Conservation (phyloP, 2,113 vertebrate species). For the Campylomormyrus numenius region DNA sequence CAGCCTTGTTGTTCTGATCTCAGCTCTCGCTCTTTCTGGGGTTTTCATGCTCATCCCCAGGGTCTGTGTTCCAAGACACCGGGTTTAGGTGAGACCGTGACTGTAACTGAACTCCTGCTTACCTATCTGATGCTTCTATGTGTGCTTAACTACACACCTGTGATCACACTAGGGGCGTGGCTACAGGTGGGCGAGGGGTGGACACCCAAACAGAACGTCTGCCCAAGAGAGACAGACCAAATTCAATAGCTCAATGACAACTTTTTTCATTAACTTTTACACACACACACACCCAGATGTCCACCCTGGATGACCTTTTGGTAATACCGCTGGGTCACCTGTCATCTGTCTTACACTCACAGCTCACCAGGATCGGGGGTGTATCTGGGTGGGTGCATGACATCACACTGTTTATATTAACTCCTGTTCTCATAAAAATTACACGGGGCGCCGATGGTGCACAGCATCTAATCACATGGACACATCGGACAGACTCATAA, state of each 20-base stretch:
- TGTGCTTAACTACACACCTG: not conserved
- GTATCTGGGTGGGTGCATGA: not conserved
- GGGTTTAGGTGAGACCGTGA: not conserved
- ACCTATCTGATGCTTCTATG: not conserved
- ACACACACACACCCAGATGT: not conserved
- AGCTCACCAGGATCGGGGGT: not conserved
- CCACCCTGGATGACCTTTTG: not conserved
- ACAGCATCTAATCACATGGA: not conserved
- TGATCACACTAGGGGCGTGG: not conserved
- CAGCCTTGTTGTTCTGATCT: not conserved
- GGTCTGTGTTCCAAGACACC: not conserved
- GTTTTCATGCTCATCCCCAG: not conserved
- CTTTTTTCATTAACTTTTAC: not conserved
- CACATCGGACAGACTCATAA: not conserved
- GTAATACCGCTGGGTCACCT: not conserved
- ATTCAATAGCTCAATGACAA: not conserved
- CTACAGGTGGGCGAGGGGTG: not conserved
- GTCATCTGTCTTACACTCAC: not conserved
- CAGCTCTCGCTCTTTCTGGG: not conserved
- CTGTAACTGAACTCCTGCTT: not conserved
- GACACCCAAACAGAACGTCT: not conserved
- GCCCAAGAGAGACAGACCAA: not conserved
- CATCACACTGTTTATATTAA: not conserved
- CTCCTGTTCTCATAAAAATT: not conserved
- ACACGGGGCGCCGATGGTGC: not conserved